A percentile compares a stretch with the other conserved stretches of the same genome.
phyloP scores from a whole-genome alignment of 2,113 vertebrate genomes.

The Nibea coibor region DNA sequence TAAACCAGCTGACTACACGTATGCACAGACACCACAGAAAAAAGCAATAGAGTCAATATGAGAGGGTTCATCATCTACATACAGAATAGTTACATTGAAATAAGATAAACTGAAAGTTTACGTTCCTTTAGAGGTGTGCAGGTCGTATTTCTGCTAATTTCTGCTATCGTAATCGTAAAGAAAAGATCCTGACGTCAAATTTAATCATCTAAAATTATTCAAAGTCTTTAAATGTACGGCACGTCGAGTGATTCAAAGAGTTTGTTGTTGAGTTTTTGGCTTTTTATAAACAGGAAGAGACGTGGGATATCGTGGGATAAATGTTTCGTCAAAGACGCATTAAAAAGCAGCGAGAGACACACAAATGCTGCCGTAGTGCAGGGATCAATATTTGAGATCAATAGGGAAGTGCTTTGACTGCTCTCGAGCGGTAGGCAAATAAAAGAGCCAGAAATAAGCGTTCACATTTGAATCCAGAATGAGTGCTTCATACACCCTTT shows the following conservation, averaged over 20 bases:
- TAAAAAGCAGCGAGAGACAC: constrained; percentile 19
- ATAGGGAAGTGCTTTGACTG: constrained; percentile 28
- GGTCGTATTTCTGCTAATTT: not conserved
- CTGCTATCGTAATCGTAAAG: not conserved
- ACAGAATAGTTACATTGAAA: not conserved
- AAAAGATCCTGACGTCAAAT: too few relatives aligned
- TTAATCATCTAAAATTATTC: too few relatives aligned
- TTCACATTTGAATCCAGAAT: not conserved
- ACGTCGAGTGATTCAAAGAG: not conserved
- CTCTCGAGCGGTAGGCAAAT: not conserved
- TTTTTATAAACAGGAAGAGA: constrained; percentile 23
- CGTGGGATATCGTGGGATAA: constrained; percentile 49
- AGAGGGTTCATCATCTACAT: not conserved
- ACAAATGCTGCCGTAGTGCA: constrained; percentile 12
- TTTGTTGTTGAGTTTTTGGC: not conserved
- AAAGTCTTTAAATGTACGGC: not conserved
- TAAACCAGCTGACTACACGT: constrained; percentile 30
- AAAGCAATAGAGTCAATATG: not conserved
- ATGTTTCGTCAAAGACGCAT: constrained; percentile 51
- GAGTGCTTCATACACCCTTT: not conserved
- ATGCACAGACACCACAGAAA: constrained; percentile 21
- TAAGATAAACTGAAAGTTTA: not conserved
- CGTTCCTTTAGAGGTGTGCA: not conserved
- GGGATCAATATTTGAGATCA: constrained; percentile 42
- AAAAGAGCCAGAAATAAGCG: not conserved